A percentile compares a stretch with the other conserved stretches of the same genome.
Evolutionary conservation across 2,888 invertebrate genomes (phyloP).

Genomic region (Trachelus tabidus): DNA sequence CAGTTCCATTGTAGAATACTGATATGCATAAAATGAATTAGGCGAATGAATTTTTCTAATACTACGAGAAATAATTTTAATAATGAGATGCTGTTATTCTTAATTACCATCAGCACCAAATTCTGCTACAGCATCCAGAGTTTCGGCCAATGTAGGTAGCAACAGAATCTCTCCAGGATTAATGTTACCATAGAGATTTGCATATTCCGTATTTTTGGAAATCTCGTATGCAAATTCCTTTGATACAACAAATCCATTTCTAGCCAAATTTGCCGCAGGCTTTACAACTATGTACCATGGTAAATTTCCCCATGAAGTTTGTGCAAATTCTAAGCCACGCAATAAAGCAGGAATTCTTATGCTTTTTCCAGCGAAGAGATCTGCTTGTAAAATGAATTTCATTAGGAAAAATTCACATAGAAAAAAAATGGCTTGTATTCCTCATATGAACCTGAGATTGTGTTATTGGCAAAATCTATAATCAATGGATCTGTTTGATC

Average conservation of each 20-base stretch:
- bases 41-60: neutral
- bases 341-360: conserved; percentile 71
- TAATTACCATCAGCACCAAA: conserved; percentile 58
- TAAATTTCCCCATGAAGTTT: conserved; percentile 69
- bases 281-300: conserved; percentile 72
- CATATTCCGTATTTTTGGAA: conserved; percentile 56
- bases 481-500: conserved; percentile 68
- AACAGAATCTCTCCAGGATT: conserved; percentile 66
- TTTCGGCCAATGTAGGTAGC: conserved; percentile 69
- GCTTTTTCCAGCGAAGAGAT: conserved; percentile 29
- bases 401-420: neutral
- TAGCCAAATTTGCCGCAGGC: conserved; percentile 71
- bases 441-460: conserved; percentile 44
- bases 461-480: conserved; percentile 69
- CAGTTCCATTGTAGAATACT: conserved; percentile 61
- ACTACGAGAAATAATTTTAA: conserved; percentile 1
- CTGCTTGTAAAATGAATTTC: conserved; percentile 18
- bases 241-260: conserved; percentile 68
- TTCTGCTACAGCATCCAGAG: conserved; percentile 68
- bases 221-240: conserved; percentile 67
- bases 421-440: neutral
- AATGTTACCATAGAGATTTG: conserved; percentile 62
- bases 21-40: neutral
- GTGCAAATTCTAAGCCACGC: conserved; percentile 71
- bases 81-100: neutral